Percentiles rank a stretch among this genome's conserved stretches.
Conservation (phyloP, 2,888 invertebrate genomes). For the Coenonympha glycerion region DNA sequence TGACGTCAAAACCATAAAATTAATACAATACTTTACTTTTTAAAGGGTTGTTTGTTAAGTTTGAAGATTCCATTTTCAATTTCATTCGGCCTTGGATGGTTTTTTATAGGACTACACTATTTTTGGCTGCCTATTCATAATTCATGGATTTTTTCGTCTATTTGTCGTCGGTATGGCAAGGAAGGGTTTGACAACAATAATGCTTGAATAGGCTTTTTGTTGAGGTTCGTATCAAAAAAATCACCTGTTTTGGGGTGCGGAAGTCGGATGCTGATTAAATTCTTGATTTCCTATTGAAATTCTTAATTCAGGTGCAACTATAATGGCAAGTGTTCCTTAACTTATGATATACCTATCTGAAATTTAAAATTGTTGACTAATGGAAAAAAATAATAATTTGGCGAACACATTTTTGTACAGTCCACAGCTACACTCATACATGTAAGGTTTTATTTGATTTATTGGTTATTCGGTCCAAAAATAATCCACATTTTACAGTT, state of each 20-base stretch:
- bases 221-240: slow-evolving; percentile 21
- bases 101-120: slow-evolving; percentile 28
- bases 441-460: no score
- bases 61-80: slow-evolving; percentile 46
- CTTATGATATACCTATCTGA: neutral
- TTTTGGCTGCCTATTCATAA: slow-evolving; percentile 19
- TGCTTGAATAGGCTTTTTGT: slow-evolving; percentile 43
- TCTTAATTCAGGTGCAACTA: slow-evolving; percentile 28
- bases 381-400: no score
- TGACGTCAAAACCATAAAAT: slow-evolving; percentile 14
- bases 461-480: no score
- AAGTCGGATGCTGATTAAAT: slow-evolving; percentile 54
- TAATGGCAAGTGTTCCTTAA: slow-evolving; percentile 11
- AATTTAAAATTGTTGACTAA: no score
- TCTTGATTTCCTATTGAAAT: slow-evolving; percentile 26
- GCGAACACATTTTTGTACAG: no score
- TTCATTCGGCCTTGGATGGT: slow-evolving; percentile 44
- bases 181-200: slow-evolving; percentile 60
- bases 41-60: slow-evolving; percentile 30
- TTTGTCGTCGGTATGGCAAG: slow-evolving; percentile 24
- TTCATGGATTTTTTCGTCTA: slow-evolving; percentile 25
- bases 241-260: slow-evolving; percentile 62
- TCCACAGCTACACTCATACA: no score
- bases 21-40: slow-evolving; percentile 6
- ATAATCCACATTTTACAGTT: no score